Evolutionary conservation across 2,113 vertebrate genomes (phyloP), one percentile per base, ranked within the genome.

Genomic region (Lamprologus lemairii): DNA sequence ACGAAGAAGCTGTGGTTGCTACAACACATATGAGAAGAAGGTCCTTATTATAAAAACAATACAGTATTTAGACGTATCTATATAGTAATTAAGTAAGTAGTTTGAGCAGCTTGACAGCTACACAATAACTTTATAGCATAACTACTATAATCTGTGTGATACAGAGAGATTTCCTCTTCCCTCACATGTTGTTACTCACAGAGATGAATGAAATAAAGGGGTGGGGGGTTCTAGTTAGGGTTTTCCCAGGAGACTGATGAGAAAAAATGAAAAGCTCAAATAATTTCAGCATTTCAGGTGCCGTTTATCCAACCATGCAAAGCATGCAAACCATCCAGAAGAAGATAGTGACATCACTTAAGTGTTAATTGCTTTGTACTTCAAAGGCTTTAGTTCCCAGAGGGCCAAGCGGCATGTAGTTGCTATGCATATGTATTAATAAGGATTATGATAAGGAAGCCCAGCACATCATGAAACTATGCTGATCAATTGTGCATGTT

Each of bases 281-380:
- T 17, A 23, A 28, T 81, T 75, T 42, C 33, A 85, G 21, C 8
- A 55, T 71, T 71, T 87, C 42, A 80, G 19, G 60, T 80, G 57
- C 16, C 85, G 17, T 86, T 91, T 54, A 85, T 80, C 19, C 8
- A 53, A n/a, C 42, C 40, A 53, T 80, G 21, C 49, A 79, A 35
- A 33, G 31, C 31, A 33, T 33, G 31, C 31, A 33, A 33, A 33
- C 31, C 31, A 33, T 33, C 55, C 63, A 81, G 75, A 40, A 54
- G 49, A 82, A 86, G 78, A 95, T 88, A 87, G 84, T 84, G 88
- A 89, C 68, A 83, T 89, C 92, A 89, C 83, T 95, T 89, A 93
- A 91, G 89, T 51, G 80, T 93, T 96, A 95, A 96, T 95, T 96
- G 92, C 92, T 95, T 92, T 91, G 83, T 93, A 95, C 94, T 94